Percentiles rank a stretch among this genome's conserved stretches.
Conservation (phyloP, 2,113 vertebrate species). For the Ageneiosus marmoratus region DNA sequence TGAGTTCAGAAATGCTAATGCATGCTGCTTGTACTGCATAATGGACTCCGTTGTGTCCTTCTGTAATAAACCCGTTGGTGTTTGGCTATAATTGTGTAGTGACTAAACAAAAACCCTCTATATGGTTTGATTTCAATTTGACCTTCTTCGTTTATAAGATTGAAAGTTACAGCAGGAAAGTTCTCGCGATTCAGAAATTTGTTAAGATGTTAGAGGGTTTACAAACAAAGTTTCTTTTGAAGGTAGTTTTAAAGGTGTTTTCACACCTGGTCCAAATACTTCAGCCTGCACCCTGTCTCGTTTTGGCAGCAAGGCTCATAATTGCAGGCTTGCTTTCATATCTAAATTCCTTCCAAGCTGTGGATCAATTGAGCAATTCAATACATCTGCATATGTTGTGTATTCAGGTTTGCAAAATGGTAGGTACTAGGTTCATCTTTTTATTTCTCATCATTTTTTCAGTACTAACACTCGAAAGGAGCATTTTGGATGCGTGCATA, state of each 20-base stretch:
- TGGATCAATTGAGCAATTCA: neutral
- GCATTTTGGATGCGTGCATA: neutral
- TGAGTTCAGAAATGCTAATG: conserved; percentile 30
- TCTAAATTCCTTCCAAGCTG: neutral
- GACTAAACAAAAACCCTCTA: neutral
- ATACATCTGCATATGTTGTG: neutral
- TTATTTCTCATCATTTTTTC: neutral
- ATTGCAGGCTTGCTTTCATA: neutral
- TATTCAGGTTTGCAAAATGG: neutral
- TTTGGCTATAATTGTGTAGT: neutral
- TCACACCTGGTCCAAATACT: neutral
- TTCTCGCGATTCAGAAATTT: neutral
- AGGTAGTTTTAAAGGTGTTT: neutral
- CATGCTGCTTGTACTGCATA: neutral
- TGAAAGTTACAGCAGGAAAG: neutral
- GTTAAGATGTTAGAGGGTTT: too few species aligned
- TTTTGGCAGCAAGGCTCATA: neutral
- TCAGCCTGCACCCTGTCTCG: neutral
- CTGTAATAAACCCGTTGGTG: conserved; percentile 14
- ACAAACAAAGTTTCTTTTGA: neutral
- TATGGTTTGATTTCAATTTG: neutral
- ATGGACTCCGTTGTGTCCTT: conserved; percentile 8
- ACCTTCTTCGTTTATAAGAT: neutral
- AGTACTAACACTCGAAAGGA: neutral
- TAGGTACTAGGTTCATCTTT: neutral